These are phyloP conservation scores for Cheilinus undulatus DNA, from an alignment of 2,113 vertebrate species.

Conservation along the genomic window DNA sequence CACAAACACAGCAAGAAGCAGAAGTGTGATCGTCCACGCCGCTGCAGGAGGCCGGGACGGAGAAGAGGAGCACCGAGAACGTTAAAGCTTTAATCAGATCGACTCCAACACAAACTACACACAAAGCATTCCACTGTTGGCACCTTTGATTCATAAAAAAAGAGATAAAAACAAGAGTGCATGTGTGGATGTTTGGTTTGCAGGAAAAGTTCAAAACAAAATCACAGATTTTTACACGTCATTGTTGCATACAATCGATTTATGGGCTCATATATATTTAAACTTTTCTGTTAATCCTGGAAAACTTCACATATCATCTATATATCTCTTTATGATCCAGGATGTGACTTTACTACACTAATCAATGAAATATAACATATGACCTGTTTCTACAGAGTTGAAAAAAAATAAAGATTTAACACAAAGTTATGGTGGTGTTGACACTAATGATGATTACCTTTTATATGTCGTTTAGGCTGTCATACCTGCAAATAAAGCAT, in stretches of 20 bases:
- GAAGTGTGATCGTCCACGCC: slow-evolving; percentile 20
- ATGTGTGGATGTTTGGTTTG: neutral
- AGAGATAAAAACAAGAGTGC: slow-evolving; percentile 43
- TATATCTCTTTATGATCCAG: slow-evolving; percentile 1
- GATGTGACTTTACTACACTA: neutral
- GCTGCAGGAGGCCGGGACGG: slow-evolving; percentile 59
- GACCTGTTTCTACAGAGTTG: neutral
- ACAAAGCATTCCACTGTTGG: slow-evolving; percentile 62
- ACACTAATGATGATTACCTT: neutral
- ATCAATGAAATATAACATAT: neutral
- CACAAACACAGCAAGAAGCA: slow-evolving; percentile 61
- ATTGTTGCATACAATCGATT: slow-evolving; percentile 15
- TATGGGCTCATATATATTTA: slow-evolving; percentile 6
- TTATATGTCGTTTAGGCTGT: neutral
- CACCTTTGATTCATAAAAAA: slow-evolving; percentile 60
- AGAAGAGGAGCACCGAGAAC: slow-evolving; percentile 71
- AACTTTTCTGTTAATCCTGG: neutral
- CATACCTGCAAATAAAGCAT: too few relatives aligned
- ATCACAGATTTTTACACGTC: slow-evolving; percentile 4
- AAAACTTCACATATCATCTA: slow-evolving; percentile 7
- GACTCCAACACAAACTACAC: slow-evolving; percentile 39
- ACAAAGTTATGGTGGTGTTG: neutral
- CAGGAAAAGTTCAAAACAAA: slow-evolving; percentile 17
- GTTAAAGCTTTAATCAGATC: slow-evolving; percentile 73
- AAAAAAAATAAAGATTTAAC: neutral